Base-by-base conservation (phyloP, 2,888 invertebrate genomes). In the Zaprionus obscuricornis region DNA sequence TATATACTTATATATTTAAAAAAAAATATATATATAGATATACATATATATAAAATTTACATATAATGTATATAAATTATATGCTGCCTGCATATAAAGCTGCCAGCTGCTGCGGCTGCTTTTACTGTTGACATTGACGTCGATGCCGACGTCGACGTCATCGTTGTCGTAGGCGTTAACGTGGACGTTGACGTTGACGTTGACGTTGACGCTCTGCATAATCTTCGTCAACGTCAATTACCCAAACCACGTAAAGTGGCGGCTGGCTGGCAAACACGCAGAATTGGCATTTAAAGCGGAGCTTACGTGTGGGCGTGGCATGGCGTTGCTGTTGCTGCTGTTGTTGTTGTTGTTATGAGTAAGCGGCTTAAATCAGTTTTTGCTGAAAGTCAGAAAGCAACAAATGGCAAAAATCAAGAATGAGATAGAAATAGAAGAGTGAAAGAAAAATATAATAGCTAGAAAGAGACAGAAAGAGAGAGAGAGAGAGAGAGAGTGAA, bases 341-440 rank as follows among this genome's bases (percentile, higher is more conserved):
- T 6, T 29, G 52, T 11, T 46, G 42, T 13, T 54, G 29, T 24
- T 47, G 46, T 10, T 49, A 50, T 33, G 20, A 40, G 70, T 86
- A 85, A 85, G 85, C 85, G 83, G 85, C 77, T 85, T 85, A 84
- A 81, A 77, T 69, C 75, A 75, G 72, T 72, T 76, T 71, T 64
- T 58, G 64, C 56, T 40, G 54, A 62, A 71, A 79, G 77, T 67
- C 66, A 67, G 60, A 76, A 74, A 46, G 36, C 46, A 37, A 66
- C 45, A 69, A 36, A 45, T 47, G 39, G 7, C 42, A 20, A 49
- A 50, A 45, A 26, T 26, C 8, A 24, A 58, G 46, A 27, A 59
- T 24, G 33, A 60, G 33, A 56, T 49, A 42, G 39, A 24, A 45
- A 42, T 29, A 50, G 11, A n/a, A 43, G 16, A 49, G 17, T 18